These are phyloP conservation scores for Triplophysa yarkandensis DNA, from an alignment of 2,797 vertebrate species.

Conservation along the genomic window DNA sequence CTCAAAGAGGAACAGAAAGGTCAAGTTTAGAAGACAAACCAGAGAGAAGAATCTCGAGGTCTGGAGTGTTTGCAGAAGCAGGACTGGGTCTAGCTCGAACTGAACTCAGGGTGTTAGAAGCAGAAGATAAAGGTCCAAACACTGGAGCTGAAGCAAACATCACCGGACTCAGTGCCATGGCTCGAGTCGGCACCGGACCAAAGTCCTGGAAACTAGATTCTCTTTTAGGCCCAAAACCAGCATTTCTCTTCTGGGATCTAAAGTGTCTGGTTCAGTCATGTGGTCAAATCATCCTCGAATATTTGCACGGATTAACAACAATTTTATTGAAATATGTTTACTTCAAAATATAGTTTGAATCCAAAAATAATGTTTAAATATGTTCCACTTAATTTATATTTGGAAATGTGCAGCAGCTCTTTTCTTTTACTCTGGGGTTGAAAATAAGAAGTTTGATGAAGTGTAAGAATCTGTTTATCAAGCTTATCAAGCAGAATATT, in stretches of 20 bases:
- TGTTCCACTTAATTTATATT: too few species aligned
- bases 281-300: constrained; percentile 32
- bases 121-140: background rate
- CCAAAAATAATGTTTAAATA: too few species aligned
- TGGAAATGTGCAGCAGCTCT: too few species aligned
- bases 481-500: too few species aligned
- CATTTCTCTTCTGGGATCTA: background rate
- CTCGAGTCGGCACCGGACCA: constrained; percentile 29
- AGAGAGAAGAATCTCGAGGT: constrained; percentile 5
- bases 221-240: fast-evolving
- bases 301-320: too few species aligned
- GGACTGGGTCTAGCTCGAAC: constrained; percentile 24
- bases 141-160: background rate
- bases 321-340: too few species aligned
- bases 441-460: too few species aligned
- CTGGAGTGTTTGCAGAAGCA: background rate
- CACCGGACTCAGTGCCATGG: background rate
- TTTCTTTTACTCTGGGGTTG: too few species aligned
- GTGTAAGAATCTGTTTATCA: too few species aligned
- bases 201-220: constrained; percentile 38
- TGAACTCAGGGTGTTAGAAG: constrained; percentile 9
- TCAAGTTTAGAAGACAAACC: background rate
- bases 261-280: constrained; percentile 1
- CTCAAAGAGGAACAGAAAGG: background rate
- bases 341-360: too few species aligned